A percentile compares a stretch with the other conserved stretches of the same genome.
phyloP scores from a whole-genome alignment of 2,888 invertebrate genomes.

The Agrenia bidenticulata region DNA sequence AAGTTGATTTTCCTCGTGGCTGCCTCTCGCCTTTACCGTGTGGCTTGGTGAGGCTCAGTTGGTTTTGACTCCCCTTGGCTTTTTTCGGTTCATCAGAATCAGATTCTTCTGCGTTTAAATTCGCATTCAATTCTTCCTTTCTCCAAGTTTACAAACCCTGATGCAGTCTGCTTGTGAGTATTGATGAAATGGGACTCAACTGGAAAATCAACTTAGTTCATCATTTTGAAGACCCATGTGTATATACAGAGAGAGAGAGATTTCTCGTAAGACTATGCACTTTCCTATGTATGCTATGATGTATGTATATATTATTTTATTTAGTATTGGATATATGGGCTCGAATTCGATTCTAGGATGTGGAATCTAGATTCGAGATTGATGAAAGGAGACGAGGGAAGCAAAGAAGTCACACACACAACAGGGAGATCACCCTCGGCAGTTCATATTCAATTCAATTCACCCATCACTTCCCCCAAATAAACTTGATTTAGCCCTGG shows the following conservation, averaged over 20 bases:
- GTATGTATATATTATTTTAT: too few species aligned
- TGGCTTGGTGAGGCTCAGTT: not conserved
- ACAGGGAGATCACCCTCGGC: slow-evolving; percentile 9
- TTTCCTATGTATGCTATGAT: too few species aligned
- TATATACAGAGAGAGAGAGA: not conserved
- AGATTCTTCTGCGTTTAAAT: slow-evolving; percentile 9
- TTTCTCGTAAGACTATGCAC: not conserved
- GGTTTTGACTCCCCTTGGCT: not conserved
- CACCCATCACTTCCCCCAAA: slow-evolving; percentile 17
- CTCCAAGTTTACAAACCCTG: slow-evolving; percentile 10
- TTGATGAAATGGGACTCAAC: slow-evolving; percentile 22
- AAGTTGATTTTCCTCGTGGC: slow-evolving; percentile 17
- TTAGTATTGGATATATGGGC: slow-evolving; percentile 5
- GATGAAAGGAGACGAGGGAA: not conserved
- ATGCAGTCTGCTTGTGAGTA: not conserved
- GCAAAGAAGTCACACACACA: slow-evolving; percentile 1
- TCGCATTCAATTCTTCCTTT: slow-evolving; percentile 14
- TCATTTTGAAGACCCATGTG: slow-evolving; percentile 17
- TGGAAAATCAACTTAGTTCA: slow-evolving; percentile 37
- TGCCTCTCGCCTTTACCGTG: slow-evolving; percentile 16
- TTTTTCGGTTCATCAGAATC: slow-evolving; percentile 17
- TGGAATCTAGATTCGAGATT: not conserved
- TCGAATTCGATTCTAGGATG: not conserved
- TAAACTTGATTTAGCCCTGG: slow-evolving; percentile 4
- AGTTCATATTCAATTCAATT: slow-evolving; percentile 6